These are phyloP conservation scores for Phymastichus coffea DNA, from an alignment of 1,140 invertebrate genomes.

Conservation along the genomic window DNA sequence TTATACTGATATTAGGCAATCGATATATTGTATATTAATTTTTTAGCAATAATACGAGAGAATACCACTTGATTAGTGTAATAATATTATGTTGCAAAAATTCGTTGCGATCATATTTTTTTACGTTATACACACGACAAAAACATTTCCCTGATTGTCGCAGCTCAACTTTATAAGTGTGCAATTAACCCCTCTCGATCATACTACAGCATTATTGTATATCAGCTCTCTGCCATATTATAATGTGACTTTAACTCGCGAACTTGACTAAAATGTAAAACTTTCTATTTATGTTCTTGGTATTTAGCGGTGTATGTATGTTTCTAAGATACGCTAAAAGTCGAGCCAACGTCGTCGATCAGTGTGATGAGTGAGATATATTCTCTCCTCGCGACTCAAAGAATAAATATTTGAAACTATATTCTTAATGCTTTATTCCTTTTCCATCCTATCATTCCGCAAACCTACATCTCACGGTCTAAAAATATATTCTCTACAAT, in stretches of 20 bases:
- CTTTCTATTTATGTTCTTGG: no score
- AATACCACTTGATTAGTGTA: background rate
- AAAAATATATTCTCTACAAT: conserved; percentile 26
- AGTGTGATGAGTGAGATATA: background rate
- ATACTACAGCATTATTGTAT: no score
- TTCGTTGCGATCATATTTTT: no score
- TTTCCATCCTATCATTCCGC: background rate
- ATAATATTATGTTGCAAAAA: no score
- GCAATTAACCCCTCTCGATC: no score
- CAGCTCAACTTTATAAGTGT: conserved; percentile 16
- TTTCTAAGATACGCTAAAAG: no score
- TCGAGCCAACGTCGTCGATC: background rate
- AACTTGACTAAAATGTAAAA: no score
- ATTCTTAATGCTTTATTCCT: background rate
- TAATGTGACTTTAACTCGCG: no score
- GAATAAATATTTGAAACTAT: conserved; percentile 1
- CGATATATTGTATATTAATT: background rate
- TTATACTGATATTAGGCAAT: background rate
- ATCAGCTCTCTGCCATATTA: no score
- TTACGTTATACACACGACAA: no score
- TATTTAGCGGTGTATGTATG: no score
- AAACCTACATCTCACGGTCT: conserved; percentile 4
- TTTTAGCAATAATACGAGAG: background rate
- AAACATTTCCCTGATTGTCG: conserved; percentile 21
- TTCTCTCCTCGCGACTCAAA: background rate